Evolutionary conservation across 1,140 invertebrate species (phyloP).

Genomic region (Lineus longissimus): DNA sequence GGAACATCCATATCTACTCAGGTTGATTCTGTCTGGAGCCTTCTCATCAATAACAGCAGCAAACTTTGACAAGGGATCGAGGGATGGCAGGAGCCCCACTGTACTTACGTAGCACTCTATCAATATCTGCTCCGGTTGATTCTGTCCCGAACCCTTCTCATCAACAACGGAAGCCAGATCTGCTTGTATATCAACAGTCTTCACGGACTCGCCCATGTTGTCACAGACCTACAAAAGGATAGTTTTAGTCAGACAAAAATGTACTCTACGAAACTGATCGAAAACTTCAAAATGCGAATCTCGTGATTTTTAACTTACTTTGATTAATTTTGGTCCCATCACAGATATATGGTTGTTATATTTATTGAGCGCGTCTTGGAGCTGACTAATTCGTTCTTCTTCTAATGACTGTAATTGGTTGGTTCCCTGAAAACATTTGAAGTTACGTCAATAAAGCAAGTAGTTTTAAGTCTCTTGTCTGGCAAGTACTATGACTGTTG

Average conservation of each 20-base stretch:
- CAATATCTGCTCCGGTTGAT: constrained; percentile 73
- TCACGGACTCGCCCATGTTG: constrained; percentile 66
- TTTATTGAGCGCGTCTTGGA: constrained; percentile 73
- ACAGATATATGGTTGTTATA: constrained; percentile 75
- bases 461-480: no score
- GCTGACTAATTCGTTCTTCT: constrained; percentile 78
- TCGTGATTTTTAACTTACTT: constrained; percentile 25
- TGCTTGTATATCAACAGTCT: constrained; percentile 66
- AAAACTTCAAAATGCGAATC: no score
- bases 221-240: constrained; percentile 63
- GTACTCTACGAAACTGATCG: no score
- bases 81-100: neutral
- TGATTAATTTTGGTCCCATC: constrained; percentile 62
- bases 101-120: constrained; percentile 77
- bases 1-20: no score
- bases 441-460: neutral
- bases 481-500: no score
- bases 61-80: neutral
- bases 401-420: constrained; percentile 73
- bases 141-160: constrained; percentile 60
- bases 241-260: neutral
- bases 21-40: no score
- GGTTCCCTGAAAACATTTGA: constrained; percentile 56
- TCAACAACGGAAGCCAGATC: constrained; percentile 69
- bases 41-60: neutral